Evolutionary conservation across 1,140 invertebrate genomes (phyloP), one percentile per base, ranked within the genome.

Genomic region (Hermatobates lingyangjiaoensis): DNA sequence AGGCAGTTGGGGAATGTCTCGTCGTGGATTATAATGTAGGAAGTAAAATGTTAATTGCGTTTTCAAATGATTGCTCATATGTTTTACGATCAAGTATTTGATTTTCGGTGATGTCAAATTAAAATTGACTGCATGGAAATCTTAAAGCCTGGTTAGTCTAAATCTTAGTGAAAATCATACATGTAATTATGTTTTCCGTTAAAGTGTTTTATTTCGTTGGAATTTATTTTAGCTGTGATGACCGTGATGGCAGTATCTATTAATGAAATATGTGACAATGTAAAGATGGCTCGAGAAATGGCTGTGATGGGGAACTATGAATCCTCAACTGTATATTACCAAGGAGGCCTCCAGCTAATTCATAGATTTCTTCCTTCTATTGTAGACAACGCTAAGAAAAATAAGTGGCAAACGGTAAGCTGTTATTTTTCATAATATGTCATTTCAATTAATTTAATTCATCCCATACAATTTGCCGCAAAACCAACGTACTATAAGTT

Each of bases 241-340:
- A 59, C 57, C 45, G 55, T 60, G 42, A 87, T 87, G 84, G 81
- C 81, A 68, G 79, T 83, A 61, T 82, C 80, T 62, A 75, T 87
- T 63, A 81, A 76, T 65, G 87, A 91, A 73, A 90, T 91, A 66
- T 83, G 80, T 73, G 85, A 91, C 71, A 89, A 89, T 70, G 83
- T 86, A 50, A 91, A 89, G 69, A 71, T 94, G 63, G 92, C 87
- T 28, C 74, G 93, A 59, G 91, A 97, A 71, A 89, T 87, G 80
- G 87, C 89, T 50, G 70, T 96, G 54, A 81, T 88, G 62, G 91
- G 92, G 5, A 94, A 95, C 66, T 98, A 98, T 65, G 92, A 96
- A 61, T 87, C 86, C 51, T 85, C 91, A 12, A 73, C 80, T 59
- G 87, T 96, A 45, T 96, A 95, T 68, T 98, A 95, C 65, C 86